These are phyloP conservation scores for Diadophis punctatus DNA, from an alignment of 2,113 vertebrate species.

Conservation along the genomic window DNA sequence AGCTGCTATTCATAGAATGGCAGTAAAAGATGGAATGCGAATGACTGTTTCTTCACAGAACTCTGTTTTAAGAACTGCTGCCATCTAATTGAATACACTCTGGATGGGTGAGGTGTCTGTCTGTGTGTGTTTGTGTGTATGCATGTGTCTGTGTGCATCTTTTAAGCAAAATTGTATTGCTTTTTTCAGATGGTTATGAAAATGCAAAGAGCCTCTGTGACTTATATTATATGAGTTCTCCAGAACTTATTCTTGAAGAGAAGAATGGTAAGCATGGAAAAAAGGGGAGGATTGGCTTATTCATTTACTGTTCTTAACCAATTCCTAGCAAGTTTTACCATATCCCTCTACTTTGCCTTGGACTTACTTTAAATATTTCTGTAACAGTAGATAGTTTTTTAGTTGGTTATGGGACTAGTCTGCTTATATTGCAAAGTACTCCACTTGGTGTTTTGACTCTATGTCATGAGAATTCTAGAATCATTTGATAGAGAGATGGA, in stretches of 20 bases:
- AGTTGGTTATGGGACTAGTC: not conserved
- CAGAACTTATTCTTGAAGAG: constrained; percentile 87
- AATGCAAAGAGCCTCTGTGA: constrained; percentile 94
- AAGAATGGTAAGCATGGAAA: constrained; percentile 77
- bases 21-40: not conserved
- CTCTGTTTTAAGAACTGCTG: not conserved
- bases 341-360: not conserved
- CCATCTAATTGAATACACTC: not conserved
- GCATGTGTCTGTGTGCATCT: not conserved
- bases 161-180: constrained; percentile 32
- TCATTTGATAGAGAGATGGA: not conserved
- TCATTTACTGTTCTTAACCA: not conserved
- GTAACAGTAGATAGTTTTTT: not conserved
- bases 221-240: constrained; percentile 94
- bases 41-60: not conserved
- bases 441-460: not conserved
- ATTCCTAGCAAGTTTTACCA: not conserved
- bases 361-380: not conserved
- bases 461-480: not conserved
- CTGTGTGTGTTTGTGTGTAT: not conserved
- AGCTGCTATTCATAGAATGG: not conserved
- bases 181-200: constrained; percentile 88
- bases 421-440: not conserved
- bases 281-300: not conserved
- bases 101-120: not conserved